Evolutionary conservation across 2,797 vertebrate genomes (phyloP), one percentile per base, ranked within the genome.

Genomic region (Fringilla coelebs): DNA sequence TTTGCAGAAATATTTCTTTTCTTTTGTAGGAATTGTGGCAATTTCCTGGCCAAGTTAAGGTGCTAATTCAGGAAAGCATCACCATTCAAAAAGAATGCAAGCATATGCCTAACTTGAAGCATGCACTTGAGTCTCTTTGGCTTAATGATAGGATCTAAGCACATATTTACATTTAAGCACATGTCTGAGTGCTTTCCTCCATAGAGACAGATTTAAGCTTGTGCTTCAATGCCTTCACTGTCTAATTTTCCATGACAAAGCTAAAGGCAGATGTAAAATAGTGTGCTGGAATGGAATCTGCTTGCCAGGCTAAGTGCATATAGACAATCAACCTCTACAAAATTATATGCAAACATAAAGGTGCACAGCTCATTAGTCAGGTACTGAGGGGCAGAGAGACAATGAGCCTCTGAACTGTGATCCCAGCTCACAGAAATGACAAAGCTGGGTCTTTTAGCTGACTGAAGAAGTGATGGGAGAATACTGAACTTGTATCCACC

Each of bases 71-170:
- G 78, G 52, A 65, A 90, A 85, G n/a, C 51, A 94, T 84, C 76
- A 29, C 82, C 77, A 55, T 89, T 94, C 66, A 67, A 48, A 97
- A 91, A 55, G 49, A 28, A 60, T 70, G 76, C 75, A 94, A 96
- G 88, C 91, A 81, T 96, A 94, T 92, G 89, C 87, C 96, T 88
- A 94, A 84, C 89, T 86, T 83, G 85, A 95, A 96, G 82, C 79
- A 80, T 66, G 76, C 88, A 96, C 93, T 96, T 88, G 85, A 95
- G 90, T 96, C 73, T 91, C 87, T 96, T 90, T 88, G 89, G 83
- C 90, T 92, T 95, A 96, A 95, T 96, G 93, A 96, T 91, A 95
- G 93, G 89, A 96, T 96, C 93, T 95, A 95, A 93, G 94, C 93
- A 96, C 91, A 96, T 92, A 97, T 95, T 96, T 97, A 94, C 94